A percentile compares a stretch with the other conserved stretches of the same genome.
phyloP scores from a whole-genome alignment of 2,797 vertebrate species.

The Aldrovandia affinis region DNA sequence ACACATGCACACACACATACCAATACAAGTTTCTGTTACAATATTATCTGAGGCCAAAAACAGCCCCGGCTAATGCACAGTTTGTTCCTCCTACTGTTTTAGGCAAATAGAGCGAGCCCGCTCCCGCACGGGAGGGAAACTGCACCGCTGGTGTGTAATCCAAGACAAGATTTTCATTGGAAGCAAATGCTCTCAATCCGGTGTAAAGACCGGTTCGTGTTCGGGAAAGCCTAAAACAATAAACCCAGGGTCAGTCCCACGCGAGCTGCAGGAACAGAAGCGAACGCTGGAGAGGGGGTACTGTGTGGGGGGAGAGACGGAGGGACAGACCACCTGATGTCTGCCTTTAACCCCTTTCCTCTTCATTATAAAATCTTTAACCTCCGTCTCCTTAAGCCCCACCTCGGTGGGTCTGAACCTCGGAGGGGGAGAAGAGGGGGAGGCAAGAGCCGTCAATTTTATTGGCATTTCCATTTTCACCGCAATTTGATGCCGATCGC shows the following conservation, averaged over 20 bases:
- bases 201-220: conserved; percentile 97
- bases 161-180: conserved; percentile 99
- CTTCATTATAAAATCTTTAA: conserved; percentile 75
- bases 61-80: conserved; percentile 87
- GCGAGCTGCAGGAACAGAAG: conserved; percentile 86
- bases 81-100: conserved; percentile 96
- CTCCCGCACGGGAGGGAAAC: conserved; percentile 85
- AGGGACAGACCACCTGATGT: conserved; percentile 56
- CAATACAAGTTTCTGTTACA: conserved; percentile 92
- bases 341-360: conserved; percentile 34
- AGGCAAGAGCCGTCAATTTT: conserved; percentile 79
- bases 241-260: conserved; percentile 87
- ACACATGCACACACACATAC: conserved; percentile 52
- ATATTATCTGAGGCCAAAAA: conserved; percentile 92
- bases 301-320: conserved; percentile 19
- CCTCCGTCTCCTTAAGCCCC: conserved; percentile 74
- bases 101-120: conserved; percentile 87
- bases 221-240: conserved; percentile 99
- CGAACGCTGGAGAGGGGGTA: conserved; percentile 62
- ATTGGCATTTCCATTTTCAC: conserved; percentile 85
- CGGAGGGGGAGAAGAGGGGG: conserved; percentile 44
- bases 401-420: conserved; percentile 71
- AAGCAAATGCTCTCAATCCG: conserved; percentile 99
- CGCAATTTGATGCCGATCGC: conserved; percentile 79
- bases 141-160: conserved; percentile 92